A percentile compares a stretch with the other conserved stretches of the same genome.
Evolutionary conservation across 2,797 vertebrate species (phyloP).

Genomic region (Chrysocyon brachyurus): DNA sequence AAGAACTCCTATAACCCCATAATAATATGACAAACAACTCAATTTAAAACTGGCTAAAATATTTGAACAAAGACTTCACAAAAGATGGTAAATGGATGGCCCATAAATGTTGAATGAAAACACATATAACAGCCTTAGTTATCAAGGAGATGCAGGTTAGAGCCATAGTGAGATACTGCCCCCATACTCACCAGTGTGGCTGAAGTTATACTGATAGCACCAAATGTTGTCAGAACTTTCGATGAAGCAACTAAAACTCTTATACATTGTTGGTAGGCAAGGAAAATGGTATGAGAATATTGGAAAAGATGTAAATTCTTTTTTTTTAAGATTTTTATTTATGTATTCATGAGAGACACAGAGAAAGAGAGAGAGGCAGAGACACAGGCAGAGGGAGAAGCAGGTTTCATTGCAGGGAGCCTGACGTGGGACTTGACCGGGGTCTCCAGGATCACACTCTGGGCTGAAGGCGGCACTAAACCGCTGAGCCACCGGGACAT

Average conservation of each 20-base stretch:
- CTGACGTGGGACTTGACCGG: too few relatives aligned
- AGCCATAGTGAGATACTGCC: not conserved
- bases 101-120: not conserved
- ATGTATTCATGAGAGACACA: too few relatives aligned
- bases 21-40: not conserved
- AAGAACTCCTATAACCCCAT: not conserved
- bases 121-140: not conserved
- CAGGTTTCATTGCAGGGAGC: too few relatives aligned
- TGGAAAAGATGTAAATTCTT: conserved; percentile 18
- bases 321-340: not conserved
- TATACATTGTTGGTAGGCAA: not conserved
- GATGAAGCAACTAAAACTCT: not conserved
- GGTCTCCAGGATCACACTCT: too few relatives aligned
- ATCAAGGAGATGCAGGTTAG: not conserved
- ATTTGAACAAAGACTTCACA: not conserved
- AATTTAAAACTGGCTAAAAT: not conserved
- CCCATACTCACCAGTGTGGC: not conserved
- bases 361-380: too few relatives aligned
- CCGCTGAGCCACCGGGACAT: too few relatives aligned
- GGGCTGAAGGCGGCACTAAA: too few relatives aligned
- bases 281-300: not conserved
- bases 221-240: not conserved
- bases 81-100: not conserved
- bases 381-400: too few relatives aligned
- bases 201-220: not conserved